Conservation (phyloP, 2,113 vertebrate species). For the Grammomys dolichurus region DNA sequence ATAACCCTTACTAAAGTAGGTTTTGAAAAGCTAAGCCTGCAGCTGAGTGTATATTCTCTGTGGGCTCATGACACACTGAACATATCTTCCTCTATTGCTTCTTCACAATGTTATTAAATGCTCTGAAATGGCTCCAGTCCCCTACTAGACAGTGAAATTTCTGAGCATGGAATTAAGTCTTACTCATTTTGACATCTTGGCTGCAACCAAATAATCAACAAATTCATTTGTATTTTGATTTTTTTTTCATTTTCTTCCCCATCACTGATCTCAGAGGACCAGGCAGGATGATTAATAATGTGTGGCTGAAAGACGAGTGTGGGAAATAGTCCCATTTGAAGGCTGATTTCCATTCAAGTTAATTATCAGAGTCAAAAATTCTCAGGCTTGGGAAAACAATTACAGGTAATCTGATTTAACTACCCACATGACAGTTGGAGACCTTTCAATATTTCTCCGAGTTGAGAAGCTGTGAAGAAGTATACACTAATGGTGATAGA, state of each 20-base stretch:
- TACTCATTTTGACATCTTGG: conserved; percentile 39
- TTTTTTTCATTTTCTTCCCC: neutral
- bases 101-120: neutral
- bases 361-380: conserved; percentile 55
- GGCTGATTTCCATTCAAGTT: conserved; percentile 61
- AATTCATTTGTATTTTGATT: neutral
- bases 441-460: neutral
- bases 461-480: neutral
- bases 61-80: neutral
- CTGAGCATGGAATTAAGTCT: conserved; percentile 7
- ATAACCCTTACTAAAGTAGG: too few species aligned
- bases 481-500: neutral
- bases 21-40: too few species aligned
- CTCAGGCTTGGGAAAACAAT: conserved; percentile 40
- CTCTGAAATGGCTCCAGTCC: neutral
- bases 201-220: conserved; percentile 14
- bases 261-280: neutral
- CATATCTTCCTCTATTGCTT: neutral
- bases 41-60: neutral
- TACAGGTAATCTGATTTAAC: conserved; percentile 25
- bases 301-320: conserved; percentile 50
- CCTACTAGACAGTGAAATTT: neutral
- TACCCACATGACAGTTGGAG: neutral
- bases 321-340: conserved; percentile 33
- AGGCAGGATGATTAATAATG: conserved; percentile 39